Conservation (phyloP, 2,113 vertebrate species). For the Suricata suricatta region DNA sequence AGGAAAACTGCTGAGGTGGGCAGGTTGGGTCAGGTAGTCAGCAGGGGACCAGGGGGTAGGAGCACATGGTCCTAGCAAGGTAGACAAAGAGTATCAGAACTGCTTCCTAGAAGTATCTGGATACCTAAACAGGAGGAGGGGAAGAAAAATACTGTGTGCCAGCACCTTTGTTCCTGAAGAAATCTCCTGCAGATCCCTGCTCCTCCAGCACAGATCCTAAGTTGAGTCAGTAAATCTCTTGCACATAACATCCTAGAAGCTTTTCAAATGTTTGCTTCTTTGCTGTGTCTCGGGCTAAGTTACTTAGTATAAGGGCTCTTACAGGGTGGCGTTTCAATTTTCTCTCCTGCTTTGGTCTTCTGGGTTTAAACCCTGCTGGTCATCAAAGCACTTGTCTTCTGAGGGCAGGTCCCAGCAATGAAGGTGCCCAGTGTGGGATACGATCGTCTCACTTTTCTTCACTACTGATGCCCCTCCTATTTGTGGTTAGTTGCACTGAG, state of each 20-base stretch:
- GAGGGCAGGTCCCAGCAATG: neutral
- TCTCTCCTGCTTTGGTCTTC: neutral
- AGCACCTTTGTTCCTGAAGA: neutral
- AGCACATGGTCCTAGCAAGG: neutral
- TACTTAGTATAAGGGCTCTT: neutral
- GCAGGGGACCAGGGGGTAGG: neutral
- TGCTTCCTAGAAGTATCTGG: neutral
- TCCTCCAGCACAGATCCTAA: neutral
- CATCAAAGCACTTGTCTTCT: neutral
- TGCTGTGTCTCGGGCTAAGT: neutral
- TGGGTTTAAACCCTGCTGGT: neutral
- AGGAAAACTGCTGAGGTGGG: neutral
- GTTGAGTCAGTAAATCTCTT: neutral
- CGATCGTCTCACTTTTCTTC: neutral
- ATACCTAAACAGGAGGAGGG: neutral
- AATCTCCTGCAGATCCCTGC: neutral
- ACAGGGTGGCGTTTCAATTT: neutral
- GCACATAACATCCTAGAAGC: neutral
- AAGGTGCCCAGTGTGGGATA: neutral
- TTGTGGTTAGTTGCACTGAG: neutral
- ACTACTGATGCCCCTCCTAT: neutral
- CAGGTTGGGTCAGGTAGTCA: neutral
- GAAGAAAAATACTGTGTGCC: neutral
- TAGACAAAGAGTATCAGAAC: neutral
- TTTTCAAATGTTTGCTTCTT: neutral